Evolutionary conservation across 1,140 invertebrate genomes (phyloP).

Genomic region (Drosophila quadrilineata): DNA sequence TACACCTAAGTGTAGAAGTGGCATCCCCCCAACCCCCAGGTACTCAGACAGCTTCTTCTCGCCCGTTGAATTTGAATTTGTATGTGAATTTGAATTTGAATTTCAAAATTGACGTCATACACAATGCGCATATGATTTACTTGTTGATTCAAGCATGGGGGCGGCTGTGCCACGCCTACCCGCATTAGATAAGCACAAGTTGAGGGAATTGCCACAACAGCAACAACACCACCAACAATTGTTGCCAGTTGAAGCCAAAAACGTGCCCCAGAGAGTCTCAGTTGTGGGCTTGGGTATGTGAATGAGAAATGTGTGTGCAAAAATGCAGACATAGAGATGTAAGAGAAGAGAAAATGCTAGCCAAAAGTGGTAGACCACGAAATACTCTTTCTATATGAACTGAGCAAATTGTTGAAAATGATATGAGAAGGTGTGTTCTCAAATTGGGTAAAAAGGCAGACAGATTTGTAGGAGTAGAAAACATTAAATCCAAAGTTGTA

Average conservation of each 20-base stretch:
- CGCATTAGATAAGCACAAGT: constrained; percentile 50
- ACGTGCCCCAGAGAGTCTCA: background rate
- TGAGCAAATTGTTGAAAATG: no score
- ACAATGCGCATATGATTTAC: constrained; percentile 73
- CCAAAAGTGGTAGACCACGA: no score
- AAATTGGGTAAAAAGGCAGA: constrained; percentile 19
- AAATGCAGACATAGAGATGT: constrained; percentile 18
- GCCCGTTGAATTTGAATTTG: no score
- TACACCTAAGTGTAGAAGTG: constrained; percentile 7
- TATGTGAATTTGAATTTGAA: constrained; percentile 50
- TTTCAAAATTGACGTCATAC: constrained; percentile 66
- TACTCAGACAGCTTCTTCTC: constrained; percentile 61
- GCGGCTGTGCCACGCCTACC: constrained; percentile 28
- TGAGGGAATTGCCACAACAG: constrained; percentile 48
- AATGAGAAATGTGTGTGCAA: constrained; percentile 18
- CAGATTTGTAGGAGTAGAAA: constrained; percentile 3
- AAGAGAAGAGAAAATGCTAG: background rate
- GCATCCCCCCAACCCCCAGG: constrained; percentile 1
- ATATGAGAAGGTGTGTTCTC: no score
- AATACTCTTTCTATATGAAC: background rate
- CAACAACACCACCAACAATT: no score
- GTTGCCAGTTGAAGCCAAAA: constrained; percentile 27
- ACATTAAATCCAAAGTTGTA: no score
- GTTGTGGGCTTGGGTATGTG: background rate
- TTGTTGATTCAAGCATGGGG: constrained; percentile 61